Conservation (phyloP, 1,140 invertebrate genomes). For the Procambarus clarkii region DNA sequence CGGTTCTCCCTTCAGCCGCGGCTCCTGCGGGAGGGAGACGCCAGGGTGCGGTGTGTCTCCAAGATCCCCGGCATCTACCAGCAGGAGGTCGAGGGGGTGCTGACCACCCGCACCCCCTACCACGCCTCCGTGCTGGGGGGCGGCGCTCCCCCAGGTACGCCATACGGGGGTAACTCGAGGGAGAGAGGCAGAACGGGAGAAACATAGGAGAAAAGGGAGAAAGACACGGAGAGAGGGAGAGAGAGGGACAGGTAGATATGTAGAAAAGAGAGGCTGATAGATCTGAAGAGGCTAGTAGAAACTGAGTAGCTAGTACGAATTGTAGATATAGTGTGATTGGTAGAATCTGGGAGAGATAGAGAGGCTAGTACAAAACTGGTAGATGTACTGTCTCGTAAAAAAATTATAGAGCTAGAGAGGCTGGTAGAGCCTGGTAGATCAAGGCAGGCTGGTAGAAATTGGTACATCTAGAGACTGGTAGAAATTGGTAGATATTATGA, state of each 20-base stretch:
- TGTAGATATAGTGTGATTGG: too few relatives aligned
- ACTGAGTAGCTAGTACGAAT: too few relatives aligned
- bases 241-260: neutral
- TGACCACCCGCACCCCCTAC: conserved; percentile 25
- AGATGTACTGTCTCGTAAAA: too few relatives aligned
- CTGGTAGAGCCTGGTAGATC: too few relatives aligned
- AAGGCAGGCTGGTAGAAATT: too few relatives aligned
- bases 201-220: neutral
- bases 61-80: neutral
- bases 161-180: neutral
- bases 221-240: neutral
- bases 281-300: neutral
- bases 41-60: neutral
- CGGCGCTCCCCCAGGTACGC: neutral
- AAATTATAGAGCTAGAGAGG: too few relatives aligned
- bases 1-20: conserved; percentile 42
- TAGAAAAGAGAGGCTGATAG: neutral
- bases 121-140: conserved; percentile 27
- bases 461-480: too few relatives aligned
- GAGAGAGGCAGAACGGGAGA: too few relatives aligned
- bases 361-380: too few relatives aligned
- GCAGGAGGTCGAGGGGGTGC: neutral
- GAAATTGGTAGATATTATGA: too few relatives aligned
- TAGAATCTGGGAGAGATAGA: too few relatives aligned
- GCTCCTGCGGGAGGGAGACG: conserved; percentile 33